A percentile compares a stretch with the other conserved stretches of the same genome.
phyloP scores from a whole-genome alignment of 37 sponge, comb jelly and placozoan species.

The Spongia lamella region DNA sequence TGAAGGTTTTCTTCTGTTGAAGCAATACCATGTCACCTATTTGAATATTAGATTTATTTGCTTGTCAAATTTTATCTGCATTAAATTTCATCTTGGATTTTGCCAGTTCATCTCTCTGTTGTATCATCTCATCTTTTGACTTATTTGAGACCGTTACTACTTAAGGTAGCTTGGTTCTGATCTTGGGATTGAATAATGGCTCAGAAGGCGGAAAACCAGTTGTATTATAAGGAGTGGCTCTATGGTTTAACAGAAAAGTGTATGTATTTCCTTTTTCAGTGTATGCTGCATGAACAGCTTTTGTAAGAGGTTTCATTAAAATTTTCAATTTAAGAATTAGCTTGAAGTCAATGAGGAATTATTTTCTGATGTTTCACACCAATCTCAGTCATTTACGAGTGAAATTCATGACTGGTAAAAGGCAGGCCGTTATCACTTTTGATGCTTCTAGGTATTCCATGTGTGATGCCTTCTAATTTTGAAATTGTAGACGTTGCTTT shows the following conservation, averaged over 20 bases:
- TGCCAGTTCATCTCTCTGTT: conserved; percentile 19
- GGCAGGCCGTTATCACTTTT: conserved; percentile 54
- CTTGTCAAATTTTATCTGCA: conserved; percentile 2
- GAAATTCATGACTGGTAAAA: conserved; percentile 24
- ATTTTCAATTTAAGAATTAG: conserved; percentile 52
- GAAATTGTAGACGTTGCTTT: conserved; percentile 37
- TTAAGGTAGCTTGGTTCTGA: conserved; percentile 38
- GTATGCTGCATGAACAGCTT: conserved; percentile 30
- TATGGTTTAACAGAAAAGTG: conserved; percentile 35
- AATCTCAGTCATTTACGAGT: conserved; percentile 19
- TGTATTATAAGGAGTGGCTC: conserved; percentile 41
- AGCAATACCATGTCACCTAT: conserved; percentile 42
- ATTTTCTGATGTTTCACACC: conserved; percentile 37
- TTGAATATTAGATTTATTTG: conserved; percentile 3
- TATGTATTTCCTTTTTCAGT: conserved; percentile 32
- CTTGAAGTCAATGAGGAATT: conserved; percentile 36
- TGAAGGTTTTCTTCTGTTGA: conserved; percentile 38
- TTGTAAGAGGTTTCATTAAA: conserved; percentile 58
- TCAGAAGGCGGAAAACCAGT: too few species aligned
- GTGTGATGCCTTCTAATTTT: conserved; percentile 37
- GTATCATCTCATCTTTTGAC: not conserved
- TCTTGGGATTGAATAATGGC: conserved; percentile 24
- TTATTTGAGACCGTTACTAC: too few species aligned
- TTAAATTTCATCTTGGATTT: conserved; percentile 32
- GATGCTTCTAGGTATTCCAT: conserved; percentile 32